These are phyloP conservation scores for Campoplex nolae DNA, from an alignment of 2,888 invertebrate genomes.

Conservation along the genomic window DNA sequence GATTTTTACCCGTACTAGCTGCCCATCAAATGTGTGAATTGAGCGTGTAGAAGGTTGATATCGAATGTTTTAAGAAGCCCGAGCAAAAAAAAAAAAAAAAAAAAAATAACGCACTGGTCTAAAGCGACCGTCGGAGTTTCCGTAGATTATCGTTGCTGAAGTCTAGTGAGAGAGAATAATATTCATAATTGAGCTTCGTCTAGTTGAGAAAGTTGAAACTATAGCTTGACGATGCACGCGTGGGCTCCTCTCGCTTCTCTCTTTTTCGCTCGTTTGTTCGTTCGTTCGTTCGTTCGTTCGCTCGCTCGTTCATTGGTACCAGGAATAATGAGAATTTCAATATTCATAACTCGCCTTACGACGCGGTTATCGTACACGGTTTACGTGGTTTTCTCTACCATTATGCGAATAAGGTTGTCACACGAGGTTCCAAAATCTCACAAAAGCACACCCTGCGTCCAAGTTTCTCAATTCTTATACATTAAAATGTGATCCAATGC, in stretches of 20 bases:
- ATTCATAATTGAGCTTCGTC: constrained; percentile 80
- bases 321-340: constrained; percentile 83
- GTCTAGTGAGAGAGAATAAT: constrained; percentile 76
- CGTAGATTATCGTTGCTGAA: constrained; percentile 69
- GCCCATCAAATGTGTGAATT: too few relatives aligned
- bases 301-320: constrained; percentile 59
- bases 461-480: too few relatives aligned
- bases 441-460: not conserved
- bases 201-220: constrained; percentile 82
- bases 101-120: constrained; percentile 43
- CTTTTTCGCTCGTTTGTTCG: constrained; percentile 48
- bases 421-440: constrained; percentile 4
- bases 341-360: constrained; percentile 79
- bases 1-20: too few relatives aligned
- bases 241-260: constrained; percentile 9
- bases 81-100: constrained; percentile 7
- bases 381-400: constrained; percentile 42
- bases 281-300: not conserved
- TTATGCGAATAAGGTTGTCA: not conserved
- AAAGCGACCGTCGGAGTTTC: constrained; percentile 40
- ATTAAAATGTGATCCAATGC: too few relatives aligned
- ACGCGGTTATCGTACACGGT: constrained; percentile 60
- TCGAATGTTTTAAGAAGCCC: not conserved
- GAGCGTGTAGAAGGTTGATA: too few relatives aligned
- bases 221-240: constrained; percentile 75